phyloP scores from a whole-genome alignment of 2,113 vertebrate genomes.

The Mesoclemmys tuberculata region DNA sequence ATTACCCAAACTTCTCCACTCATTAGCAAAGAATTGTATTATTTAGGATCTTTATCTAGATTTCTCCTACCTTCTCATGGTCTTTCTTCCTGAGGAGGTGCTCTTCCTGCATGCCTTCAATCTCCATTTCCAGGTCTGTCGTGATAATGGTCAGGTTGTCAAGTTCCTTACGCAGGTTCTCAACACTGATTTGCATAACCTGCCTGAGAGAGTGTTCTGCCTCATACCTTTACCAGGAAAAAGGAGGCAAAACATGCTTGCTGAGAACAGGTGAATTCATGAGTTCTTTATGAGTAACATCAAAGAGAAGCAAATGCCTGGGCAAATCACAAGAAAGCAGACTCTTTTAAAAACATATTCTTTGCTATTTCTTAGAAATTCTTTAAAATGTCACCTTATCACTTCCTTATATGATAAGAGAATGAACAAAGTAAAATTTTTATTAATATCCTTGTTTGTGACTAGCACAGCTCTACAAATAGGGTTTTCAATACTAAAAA shows the following conservation, averaged over 20 bases:
- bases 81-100: constrained; percentile 83
- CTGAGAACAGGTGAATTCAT: not conserved
- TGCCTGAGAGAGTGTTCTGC: constrained; percentile 79
- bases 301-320: not conserved
- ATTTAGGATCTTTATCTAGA: constrained; percentile 42
- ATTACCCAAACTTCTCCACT: constrained; percentile 52
- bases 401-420: not conserved
- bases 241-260: not conserved
- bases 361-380: not conserved
- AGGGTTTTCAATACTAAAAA: not conserved
- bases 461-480: not conserved
- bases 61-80: constrained; percentile 80
- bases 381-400: not conserved
- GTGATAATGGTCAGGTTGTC: constrained; percentile 82
- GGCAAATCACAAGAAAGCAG: not conserved
- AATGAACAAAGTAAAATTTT: not conserved
- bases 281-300: not conserved
- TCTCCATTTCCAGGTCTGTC: constrained; percentile 84
- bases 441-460: not conserved
- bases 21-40: not conserved
- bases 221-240: constrained; percentile 75
- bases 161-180: constrained; percentile 80
- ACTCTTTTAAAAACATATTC: not conserved
- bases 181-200: constrained; percentile 80
- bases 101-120: constrained; percentile 83